These are phyloP conservation scores for Aphelocoma coerulescens DNA, from an alignment of 2,113 vertebrate genomes.

Conservation along the genomic window DNA sequence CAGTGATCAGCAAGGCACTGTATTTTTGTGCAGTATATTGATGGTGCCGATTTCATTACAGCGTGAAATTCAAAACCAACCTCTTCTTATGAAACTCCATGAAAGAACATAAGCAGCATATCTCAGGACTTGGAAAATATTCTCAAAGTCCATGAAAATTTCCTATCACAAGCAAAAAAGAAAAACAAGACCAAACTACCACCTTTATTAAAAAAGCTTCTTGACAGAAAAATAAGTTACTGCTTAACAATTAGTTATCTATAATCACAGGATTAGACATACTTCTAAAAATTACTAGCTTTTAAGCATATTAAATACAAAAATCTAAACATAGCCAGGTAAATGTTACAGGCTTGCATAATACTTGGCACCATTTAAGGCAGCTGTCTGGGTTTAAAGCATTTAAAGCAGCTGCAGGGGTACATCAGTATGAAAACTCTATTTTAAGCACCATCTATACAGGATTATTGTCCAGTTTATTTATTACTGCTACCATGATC, in stretches of 20 bases:
- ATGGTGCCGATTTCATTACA: not conserved
- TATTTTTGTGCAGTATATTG: not conserved
- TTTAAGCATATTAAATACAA: not conserved
- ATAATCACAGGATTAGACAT: not conserved
- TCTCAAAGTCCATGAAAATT: not conserved
- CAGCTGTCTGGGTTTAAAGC: not conserved
- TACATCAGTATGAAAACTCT: not conserved
- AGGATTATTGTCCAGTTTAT: not conserved
- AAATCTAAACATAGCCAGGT: not conserved
- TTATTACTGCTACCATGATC: not conserved
- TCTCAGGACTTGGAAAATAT: not conserved
- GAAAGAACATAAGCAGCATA: not conserved
- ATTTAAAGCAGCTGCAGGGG: not conserved
- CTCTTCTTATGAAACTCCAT: not conserved
- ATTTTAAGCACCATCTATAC: not conserved
- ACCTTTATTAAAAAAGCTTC: rapidly evolving
- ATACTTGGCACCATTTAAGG: not conserved
- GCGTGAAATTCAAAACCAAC: not conserved
- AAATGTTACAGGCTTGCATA: not conserved
- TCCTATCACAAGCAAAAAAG: not conserved
- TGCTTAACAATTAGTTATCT: not conserved
- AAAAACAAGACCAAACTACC: not conserved
- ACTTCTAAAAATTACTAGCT: not conserved
- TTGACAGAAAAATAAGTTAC: not conserved
- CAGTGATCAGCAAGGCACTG: not conserved